These are phyloP conservation scores for Prionailurus bengalensis DNA, from an alignment of 2,113 vertebrate species.

Conservation along the genomic window DNA sequence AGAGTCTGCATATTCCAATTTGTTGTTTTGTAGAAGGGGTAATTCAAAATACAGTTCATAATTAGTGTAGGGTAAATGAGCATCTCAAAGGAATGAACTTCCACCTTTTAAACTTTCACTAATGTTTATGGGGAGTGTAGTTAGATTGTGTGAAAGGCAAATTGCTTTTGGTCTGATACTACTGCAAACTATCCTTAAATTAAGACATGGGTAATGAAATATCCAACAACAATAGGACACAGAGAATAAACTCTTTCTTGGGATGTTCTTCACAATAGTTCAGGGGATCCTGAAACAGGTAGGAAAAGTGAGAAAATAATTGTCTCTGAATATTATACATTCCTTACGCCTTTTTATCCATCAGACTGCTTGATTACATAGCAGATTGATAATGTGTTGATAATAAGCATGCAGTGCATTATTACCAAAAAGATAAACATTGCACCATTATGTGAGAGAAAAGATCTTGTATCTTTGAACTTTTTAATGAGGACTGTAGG, in stretches of 20 bases:
- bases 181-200: not conserved
- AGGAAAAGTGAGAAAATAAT: not conserved
- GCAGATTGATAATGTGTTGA: not conserved
- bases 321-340: constrained; percentile 19
- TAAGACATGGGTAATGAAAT: not conserved
- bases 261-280: not conserved
- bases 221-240: not conserved
- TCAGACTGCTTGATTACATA: not conserved
- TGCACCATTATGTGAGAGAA: constrained; percentile 17
- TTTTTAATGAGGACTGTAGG: constrained; percentile 22
- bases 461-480: constrained; percentile 49
- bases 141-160: not conserved
- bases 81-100: not conserved
- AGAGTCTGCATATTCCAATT: not conserved
- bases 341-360: not conserved
- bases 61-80: not conserved
- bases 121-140: not conserved
- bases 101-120: not conserved
- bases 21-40: not conserved
- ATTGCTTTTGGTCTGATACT: not conserved
- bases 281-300: not conserved
- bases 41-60: constrained; percentile 46
- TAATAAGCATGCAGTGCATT: not conserved
- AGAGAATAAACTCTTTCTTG: constrained; percentile 12
- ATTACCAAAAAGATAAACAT: constrained; percentile 65